A percentile compares a stretch with the other conserved stretches of the same genome.
Evolutionary conservation across 2,113 vertebrate species (phyloP).

Genomic region (Anolis carolinensis): DNA sequence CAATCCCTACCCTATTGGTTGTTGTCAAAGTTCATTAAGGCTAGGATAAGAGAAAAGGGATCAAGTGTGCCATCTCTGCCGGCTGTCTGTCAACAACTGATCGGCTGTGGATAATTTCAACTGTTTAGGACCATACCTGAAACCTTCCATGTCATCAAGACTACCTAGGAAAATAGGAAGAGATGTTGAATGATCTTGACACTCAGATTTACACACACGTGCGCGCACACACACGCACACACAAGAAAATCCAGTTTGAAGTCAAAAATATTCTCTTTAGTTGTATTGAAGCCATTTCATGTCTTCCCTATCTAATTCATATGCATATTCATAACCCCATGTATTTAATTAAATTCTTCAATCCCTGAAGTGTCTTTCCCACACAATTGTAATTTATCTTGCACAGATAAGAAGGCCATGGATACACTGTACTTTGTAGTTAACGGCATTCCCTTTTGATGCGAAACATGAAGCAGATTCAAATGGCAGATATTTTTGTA

Average conservation of each 20-base stretch:
- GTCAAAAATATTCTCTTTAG: conserved; percentile 71
- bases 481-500: conserved; percentile 57
- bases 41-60: conserved; percentile 46
- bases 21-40: conserved; percentile 51
- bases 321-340: conserved; percentile 78
- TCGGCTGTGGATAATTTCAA: conserved; percentile 59
- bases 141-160: conserved; percentile 33
- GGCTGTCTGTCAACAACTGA: conserved; percentile 41
- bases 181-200: conserved; percentile 61
- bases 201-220: conserved; percentile 60
- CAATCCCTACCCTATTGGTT: conserved; percentile 50
- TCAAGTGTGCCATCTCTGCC: conserved; percentile 11
- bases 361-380: conserved; percentile 73
- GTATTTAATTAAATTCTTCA: conserved; percentile 79
- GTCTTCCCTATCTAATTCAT: conserved; percentile 71
- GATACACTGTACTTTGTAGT: conserved; percentile 70
- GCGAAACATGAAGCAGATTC: conserved; percentile 60
- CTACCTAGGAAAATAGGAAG: conserved; percentile 45
- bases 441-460: conserved; percentile 71
- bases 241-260: conserved; percentile 54
- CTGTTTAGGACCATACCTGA: conserved; percentile 64
- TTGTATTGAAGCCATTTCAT: conserved; percentile 68
- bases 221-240: conserved; percentile 50
- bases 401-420: conserved; percentile 72
- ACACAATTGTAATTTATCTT: conserved; percentile 79